Evolutionary conservation across 2,113 vertebrate species (phyloP), one percentile per base, ranked within the genome.

Genomic region (Alethe castanea): DNA sequence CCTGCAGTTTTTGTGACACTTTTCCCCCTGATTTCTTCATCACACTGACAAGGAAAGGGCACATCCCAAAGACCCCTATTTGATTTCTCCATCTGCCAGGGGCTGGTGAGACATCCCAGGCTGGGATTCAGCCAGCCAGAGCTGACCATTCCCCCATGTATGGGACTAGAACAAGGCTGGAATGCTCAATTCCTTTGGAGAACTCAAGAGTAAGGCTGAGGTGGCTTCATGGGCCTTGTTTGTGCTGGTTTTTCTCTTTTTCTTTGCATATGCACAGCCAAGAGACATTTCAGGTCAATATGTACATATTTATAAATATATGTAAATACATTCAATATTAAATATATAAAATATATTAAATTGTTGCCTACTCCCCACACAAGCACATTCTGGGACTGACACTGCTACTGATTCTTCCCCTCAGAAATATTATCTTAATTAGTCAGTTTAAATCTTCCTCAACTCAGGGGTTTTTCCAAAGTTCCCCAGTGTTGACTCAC

Each of bases 121-220:
- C 29, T 60, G 73, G 4, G 19, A 24, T 44, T 78, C 67, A 59
- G 50, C 45, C 19, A 62, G 52, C 28, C 62, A 38, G 59, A 61
- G 16, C 2, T 26, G 47, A 65, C 17, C 66, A 24, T 16, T 52
- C 38, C 61, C 47, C 26, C 1, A 0, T 0, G 4, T 3, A 23
- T 24, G 6, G 59, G 80, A 86, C 35, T 64, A 86, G 65, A 90
- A 52, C 19, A 38, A 52, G 36, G 56, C 4, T 38, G 47, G 2
- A 77, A 61, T 20, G 5, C 64, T 14, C 24, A 14, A 36, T 29
- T 31, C 62, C 61, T 53, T 44, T 54, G 60, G 14, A 88, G 70
- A 88, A 40, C 72, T 72, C 79, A 59, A 59, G 56, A 48, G 44
- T 9, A 62, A 86, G 77, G 65, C 72, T 83, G 50, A 53, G 74